phyloP scores from a whole-genome alignment of 1,140 invertebrate species.

The Rhyacophila brunnea region DNA sequence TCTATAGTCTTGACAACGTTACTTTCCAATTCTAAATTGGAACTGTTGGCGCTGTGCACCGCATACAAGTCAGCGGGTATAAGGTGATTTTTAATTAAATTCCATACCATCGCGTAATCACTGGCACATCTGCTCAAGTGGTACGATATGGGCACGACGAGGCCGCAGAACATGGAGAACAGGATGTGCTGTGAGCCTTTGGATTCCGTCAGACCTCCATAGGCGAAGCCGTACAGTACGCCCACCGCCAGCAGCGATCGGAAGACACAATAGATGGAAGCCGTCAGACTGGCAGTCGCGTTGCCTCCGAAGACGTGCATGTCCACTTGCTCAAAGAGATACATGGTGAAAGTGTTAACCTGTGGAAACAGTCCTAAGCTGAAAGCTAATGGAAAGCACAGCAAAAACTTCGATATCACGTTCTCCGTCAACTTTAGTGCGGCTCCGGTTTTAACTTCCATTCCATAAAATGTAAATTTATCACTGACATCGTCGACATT shows the following conservation, averaged over 20 bases:
- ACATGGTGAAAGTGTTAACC: slow-evolving; percentile 95
- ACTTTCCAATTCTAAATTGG: slow-evolving; percentile 44
- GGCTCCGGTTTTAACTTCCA: slow-evolving; percentile 68
- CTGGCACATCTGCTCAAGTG: slow-evolving; percentile 89
- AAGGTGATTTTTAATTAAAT: slow-evolving; percentile 76
- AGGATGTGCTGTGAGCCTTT: slow-evolving; percentile 88
- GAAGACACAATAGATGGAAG: slow-evolving; percentile 81
- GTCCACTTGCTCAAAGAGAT: slow-evolving; percentile 92
- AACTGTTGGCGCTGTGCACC: slow-evolving; percentile 46
- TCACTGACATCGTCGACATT: slow-evolving; percentile 38
- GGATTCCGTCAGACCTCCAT: slow-evolving; percentile 74
- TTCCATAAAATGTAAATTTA: slow-evolving; percentile 70
- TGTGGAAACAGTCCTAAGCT: slow-evolving; percentile 93
- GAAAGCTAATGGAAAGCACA: slow-evolving; percentile 92
- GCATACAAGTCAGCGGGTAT: slow-evolving; percentile 66
- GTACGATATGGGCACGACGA: slow-evolving; percentile 86
- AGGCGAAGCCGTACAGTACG: slow-evolving; percentile 87
- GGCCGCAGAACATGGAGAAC: slow-evolving; percentile 92
- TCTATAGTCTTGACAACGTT: slow-evolving; percentile 39
- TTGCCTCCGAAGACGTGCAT: slow-evolving; percentile 98
- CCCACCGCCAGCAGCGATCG: slow-evolving; percentile 78
- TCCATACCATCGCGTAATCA: slow-evolving; percentile 89
- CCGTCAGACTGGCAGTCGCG: slow-evolving; percentile 84
- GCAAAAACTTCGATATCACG: slow-evolving; percentile 73
- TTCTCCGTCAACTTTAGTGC: slow-evolving; percentile 70